phyloP scores from a whole-genome alignment of 2,797 vertebrate species.

The Lates japonicus region DNA sequence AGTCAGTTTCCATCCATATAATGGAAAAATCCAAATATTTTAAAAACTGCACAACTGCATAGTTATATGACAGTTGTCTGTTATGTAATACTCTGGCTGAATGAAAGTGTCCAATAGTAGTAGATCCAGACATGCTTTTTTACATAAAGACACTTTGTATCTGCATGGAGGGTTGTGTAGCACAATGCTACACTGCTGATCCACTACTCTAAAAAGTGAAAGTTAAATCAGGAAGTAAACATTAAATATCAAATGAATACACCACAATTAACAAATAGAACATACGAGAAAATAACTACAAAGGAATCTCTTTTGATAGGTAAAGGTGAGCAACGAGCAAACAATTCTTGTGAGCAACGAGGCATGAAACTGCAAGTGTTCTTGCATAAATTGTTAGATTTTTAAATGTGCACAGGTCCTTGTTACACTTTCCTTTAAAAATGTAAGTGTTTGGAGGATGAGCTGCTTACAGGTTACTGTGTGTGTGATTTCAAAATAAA shows the following conservation, averaged over 20 bases:
- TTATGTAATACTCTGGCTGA: constrained; percentile 10
- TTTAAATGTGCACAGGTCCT: no score
- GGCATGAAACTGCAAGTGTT: background rate
- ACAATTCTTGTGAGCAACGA: background rate
- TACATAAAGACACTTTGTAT: constrained; percentile 16
- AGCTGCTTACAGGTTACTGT: background rate
- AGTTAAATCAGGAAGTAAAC: background rate
- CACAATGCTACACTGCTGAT: constrained; percentile 1
- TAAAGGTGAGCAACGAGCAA: background rate
- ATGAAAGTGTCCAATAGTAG: constrained; percentile 1
- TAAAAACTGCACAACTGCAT: background rate
- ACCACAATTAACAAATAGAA: background rate
- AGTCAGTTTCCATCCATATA: constrained; percentile 12
- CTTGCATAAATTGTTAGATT: background rate
- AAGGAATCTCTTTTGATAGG: background rate
- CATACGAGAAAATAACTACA: background rate
- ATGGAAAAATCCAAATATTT: constrained; percentile 12
- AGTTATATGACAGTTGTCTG: constrained; percentile 3
- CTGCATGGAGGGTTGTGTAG: background rate
- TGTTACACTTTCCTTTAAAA: no score
- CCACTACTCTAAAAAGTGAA: background rate
- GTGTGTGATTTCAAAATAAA: background rate
- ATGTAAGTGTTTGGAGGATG: background rate
- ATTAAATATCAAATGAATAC: background rate
- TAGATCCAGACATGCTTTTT: constrained; percentile 14